These are phyloP conservation scores for Habroteleia sp. DNA, from an alignment of 2,888 invertebrate genomes.

Conservation along the genomic window DNA sequence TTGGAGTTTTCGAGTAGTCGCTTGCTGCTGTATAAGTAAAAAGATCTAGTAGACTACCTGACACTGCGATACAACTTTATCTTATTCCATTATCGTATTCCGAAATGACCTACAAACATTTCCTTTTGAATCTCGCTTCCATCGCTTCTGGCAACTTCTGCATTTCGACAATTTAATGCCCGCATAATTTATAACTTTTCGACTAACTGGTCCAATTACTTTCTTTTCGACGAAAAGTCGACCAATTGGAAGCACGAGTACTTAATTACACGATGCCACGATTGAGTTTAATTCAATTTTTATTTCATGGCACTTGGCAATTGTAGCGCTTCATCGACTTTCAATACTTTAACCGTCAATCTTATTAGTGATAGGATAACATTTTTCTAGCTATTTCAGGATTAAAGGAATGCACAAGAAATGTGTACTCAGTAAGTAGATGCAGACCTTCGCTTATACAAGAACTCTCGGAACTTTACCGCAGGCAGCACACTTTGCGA, in stretches of 20 bases:
- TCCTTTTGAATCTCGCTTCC: conserved; percentile 11
- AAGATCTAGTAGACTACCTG: conserved; percentile 62
- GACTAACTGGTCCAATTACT: not conserved
- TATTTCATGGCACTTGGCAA: not conserved
- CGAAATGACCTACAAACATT: conserved; percentile 57
- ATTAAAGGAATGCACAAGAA: conserved; percentile 66
- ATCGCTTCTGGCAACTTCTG: not conserved
- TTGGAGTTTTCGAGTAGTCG: conserved; percentile 78
- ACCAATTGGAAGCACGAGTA: not conserved
- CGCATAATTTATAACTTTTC: not conserved
- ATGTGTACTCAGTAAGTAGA: conserved; percentile 75
- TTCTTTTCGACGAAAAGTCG: not conserved
- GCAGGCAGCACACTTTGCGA: conserved; percentile 75
- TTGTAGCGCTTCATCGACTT: not conserved
- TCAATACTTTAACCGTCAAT: conserved; percentile 47
- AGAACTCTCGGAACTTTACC: conserved; percentile 76
- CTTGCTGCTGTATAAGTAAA: conserved; percentile 63
- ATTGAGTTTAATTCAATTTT: not conserved
- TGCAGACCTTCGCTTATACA: conserved; percentile 75
- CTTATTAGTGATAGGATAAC: conserved; percentile 71
- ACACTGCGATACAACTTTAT: conserved; percentile 66
- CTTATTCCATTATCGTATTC: conserved; percentile 60
- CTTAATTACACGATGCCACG: not conserved
- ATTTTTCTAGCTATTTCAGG: conserved; percentile 63
- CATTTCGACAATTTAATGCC: not conserved